Conservation (phyloP, 2,113 vertebrate species). For the Salvelinus alpinus region DNA sequence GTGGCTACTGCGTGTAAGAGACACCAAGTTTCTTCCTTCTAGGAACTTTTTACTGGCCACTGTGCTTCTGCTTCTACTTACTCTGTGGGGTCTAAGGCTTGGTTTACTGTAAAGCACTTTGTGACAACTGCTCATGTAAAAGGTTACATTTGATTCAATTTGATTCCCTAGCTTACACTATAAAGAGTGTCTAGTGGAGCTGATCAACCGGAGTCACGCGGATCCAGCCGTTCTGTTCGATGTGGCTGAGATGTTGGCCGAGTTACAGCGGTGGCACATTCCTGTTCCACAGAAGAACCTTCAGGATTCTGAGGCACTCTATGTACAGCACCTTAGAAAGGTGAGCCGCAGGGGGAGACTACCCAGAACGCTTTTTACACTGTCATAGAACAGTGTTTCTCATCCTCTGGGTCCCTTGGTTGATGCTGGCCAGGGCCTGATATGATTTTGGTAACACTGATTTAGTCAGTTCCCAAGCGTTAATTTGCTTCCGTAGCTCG, state of each 20-base stretch:
- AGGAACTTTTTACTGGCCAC: background rate
- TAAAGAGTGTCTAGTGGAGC: slow-evolving; percentile 72
- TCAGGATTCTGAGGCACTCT: slow-evolving; percentile 48
- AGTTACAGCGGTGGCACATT: slow-evolving; percentile 65
- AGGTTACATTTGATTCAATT: background rate
- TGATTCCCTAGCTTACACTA: slow-evolving; percentile 65
- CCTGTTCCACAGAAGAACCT: slow-evolving; percentile 43
- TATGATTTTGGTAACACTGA: too few species aligned
- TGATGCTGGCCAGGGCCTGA: too few species aligned
- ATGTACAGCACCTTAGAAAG: slow-evolving; percentile 57
- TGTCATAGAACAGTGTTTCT: background rate
- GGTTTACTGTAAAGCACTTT: too few species aligned
- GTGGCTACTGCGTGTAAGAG: slow-evolving; percentile 69
- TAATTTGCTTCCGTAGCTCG: too few species aligned
- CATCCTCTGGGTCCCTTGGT: too few species aligned
- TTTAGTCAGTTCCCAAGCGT: too few species aligned
- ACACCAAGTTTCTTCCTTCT: background rate
- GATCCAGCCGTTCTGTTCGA: slow-evolving; percentile 68
- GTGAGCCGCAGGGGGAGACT: slow-evolving; percentile 40
- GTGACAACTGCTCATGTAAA: too few species aligned
- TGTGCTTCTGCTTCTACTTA: too few species aligned
- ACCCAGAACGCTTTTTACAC: background rate
- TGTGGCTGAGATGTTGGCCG: slow-evolving; percentile 51
- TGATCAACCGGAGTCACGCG: slow-evolving; percentile 58
- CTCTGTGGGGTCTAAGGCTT: too few species aligned